Conservation (phyloP, 2,113 vertebrate genomes). For the Antennarius striatus region DNA sequence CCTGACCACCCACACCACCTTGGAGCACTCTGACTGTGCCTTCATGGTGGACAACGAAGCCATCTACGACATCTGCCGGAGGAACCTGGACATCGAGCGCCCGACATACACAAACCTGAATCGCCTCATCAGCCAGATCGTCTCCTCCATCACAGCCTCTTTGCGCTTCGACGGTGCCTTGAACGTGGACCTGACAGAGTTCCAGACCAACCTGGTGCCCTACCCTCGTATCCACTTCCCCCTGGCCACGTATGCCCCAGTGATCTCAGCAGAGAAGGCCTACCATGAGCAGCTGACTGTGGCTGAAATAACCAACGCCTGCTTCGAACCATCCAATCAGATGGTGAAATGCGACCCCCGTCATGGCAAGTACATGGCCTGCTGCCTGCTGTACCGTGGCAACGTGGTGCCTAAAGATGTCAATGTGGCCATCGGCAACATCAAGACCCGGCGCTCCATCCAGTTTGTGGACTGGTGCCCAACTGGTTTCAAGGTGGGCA, state of each 20-base stretch:
- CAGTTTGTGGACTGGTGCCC: too few species aligned
- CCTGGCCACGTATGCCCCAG: conserved; percentile 84
- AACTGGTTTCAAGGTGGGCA: too few species aligned
- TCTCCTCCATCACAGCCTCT: conserved; percentile 69
- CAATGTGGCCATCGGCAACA: conserved; percentile 52
- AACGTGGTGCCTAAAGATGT: conserved; percentile 70
- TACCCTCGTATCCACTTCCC: conserved; percentile 86
- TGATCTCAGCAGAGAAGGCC: conserved; percentile 79
- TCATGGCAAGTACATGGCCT: conserved; percentile 69
- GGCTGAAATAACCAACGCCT: conserved; percentile 69
- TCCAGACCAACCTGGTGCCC: conserved; percentile 81
- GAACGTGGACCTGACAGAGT: conserved; percentile 76
- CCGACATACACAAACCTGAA: conserved; percentile 71
- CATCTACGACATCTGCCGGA: conserved; percentile 73
- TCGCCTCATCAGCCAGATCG: conserved; percentile 64
- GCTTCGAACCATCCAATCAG: conserved; percentile 63
- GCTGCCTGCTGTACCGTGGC: conserved; percentile 65
- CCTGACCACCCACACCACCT: conserved; percentile 73
- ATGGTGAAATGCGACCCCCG: conserved; percentile 70
- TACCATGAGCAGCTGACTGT: conserved; percentile 72
- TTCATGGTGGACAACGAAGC: conserved; percentile 77
- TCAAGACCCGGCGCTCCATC: conserved; percentile 69
- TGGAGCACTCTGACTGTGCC: conserved; percentile 63
- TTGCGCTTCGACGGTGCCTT: conserved; percentile 70
- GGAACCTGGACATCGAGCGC: conserved; percentile 71